Conservation (phyloP, 2,113 vertebrate genomes). For the Carlito syrichta region DNA sequence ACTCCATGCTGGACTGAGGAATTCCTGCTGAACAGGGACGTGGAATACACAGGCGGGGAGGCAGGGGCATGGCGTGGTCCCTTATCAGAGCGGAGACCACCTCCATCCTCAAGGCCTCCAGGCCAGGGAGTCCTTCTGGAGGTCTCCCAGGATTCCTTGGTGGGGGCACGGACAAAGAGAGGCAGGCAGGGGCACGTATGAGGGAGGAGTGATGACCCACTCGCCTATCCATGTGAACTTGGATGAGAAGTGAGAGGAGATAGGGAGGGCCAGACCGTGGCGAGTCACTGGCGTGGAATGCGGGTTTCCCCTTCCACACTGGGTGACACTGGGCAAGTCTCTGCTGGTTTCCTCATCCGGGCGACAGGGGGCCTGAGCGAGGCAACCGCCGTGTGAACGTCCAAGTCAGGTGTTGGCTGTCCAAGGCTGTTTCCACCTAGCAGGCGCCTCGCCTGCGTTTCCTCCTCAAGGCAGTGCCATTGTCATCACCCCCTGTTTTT, state of each 20-base stretch:
- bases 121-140: neutral
- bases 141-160: neutral
- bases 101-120: neutral
- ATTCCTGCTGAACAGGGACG: slow-evolving; percentile 51
- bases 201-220: neutral
- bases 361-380: neutral
- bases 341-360: neutral
- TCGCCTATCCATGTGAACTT: neutral
- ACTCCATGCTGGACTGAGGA: slow-evolving; percentile 67
- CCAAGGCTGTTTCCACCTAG: neutral
- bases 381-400: neutral
- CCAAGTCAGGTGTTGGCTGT: neutral
- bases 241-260: neutral
- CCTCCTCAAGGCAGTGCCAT: neutral
- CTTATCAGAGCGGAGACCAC: neutral
- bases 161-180: neutral
- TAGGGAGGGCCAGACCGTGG: neutral
- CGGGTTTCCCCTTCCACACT: neutral
- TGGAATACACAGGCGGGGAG: neutral
- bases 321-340: neutral
- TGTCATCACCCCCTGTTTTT: too few relatives aligned
- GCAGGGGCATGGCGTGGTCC: neutral
- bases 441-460: neutral
- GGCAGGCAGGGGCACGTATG: neutral
- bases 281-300: neutral